Percentiles rank a stretch among this genome's conserved stretches.
Conservation (phyloP, 2,888 invertebrate species). For the Scaptomyza caliginosa region DNA sequence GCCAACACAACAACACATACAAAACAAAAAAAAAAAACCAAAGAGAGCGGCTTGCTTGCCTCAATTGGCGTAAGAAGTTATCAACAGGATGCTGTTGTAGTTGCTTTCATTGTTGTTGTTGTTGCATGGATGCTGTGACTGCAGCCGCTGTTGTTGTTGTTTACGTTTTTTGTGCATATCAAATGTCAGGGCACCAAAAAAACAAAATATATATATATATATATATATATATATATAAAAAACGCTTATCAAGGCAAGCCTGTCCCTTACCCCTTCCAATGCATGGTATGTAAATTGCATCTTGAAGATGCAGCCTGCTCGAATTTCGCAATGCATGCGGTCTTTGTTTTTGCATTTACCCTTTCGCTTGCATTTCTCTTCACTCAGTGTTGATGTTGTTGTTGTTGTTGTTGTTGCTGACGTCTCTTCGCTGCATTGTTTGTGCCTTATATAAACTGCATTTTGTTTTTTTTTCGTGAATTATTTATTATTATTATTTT, state of each 20-base stretch:
- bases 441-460: conserved; percentile 32
- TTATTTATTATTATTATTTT: conserved; percentile 43
- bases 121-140: conserved; percentile 20
- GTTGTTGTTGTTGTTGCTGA: conserved; percentile 18
- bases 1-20: conserved; percentile 3
- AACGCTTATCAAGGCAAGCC: conserved; percentile 53
- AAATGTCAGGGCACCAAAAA: conserved; percentile 68
- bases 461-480: conserved; percentile 18
- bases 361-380: conserved; percentile 37
- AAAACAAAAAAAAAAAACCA: not conserved
- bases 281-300: conserved; percentile 66
- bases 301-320: conserved; percentile 69
- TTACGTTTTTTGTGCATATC: conserved; percentile 49
- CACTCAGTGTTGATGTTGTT: conserved; percentile 21
- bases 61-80: conserved; percentile 45
- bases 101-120: conserved; percentile 17
- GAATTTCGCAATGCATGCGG: conserved; percentile 61
- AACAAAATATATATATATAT: no score
- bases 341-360: conserved; percentile 62
- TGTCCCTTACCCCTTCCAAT: conserved; percentile 4
- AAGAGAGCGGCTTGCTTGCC: conserved; percentile 13
- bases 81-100: conserved; percentile 54
- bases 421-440: conserved; percentile 51
- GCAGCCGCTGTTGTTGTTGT: conserved; percentile 3
- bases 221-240: no score